phyloP scores from a whole-genome alignment of 37 sponge, comb jelly and placozoan species.

The Beroe forskalii region DNA sequence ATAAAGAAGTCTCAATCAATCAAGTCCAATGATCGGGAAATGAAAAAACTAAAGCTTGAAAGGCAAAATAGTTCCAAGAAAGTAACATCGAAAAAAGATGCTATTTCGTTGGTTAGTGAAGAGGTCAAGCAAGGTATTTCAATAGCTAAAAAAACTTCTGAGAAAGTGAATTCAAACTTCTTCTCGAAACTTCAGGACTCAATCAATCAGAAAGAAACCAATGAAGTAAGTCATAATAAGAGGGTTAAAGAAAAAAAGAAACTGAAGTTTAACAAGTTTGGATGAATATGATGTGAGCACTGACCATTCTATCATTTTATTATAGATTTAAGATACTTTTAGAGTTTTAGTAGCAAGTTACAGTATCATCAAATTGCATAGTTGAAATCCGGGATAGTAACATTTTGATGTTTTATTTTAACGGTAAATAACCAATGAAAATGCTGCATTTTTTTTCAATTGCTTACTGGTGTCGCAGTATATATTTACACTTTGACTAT shows the following conservation, averaged over 20 bases:
- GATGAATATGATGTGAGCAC: conserved; percentile 1
- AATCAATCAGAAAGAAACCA: background rate
- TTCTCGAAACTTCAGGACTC: conserved; percentile 61
- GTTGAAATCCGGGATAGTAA: no score
- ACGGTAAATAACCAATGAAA: no score
- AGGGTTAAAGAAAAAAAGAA: background rate
- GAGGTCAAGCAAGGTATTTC: conserved; percentile 49
- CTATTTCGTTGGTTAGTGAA: conserved; percentile 32
- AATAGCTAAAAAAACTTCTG: conserved; percentile 37
- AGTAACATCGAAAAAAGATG: conserved; percentile 8
- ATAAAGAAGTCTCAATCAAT: conserved; percentile 61
- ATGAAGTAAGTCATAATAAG: background rate
- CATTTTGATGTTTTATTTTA: no score
- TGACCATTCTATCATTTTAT: no score
- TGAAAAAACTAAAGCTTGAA: conserved; percentile 1
- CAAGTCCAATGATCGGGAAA: background rate
- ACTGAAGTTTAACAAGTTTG: conserved; percentile 35
- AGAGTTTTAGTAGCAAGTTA: no score
- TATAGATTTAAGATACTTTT: no score
- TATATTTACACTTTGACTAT: no score
- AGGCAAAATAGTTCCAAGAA: background rate
- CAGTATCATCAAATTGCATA: no score
- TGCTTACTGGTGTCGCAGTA: no score
- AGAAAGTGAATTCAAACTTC: conserved; percentile 57
- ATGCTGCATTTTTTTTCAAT: no score